phyloP scores from a whole-genome alignment of 2,797 vertebrate genomes.

The Peromyscus eremicus region DNA sequence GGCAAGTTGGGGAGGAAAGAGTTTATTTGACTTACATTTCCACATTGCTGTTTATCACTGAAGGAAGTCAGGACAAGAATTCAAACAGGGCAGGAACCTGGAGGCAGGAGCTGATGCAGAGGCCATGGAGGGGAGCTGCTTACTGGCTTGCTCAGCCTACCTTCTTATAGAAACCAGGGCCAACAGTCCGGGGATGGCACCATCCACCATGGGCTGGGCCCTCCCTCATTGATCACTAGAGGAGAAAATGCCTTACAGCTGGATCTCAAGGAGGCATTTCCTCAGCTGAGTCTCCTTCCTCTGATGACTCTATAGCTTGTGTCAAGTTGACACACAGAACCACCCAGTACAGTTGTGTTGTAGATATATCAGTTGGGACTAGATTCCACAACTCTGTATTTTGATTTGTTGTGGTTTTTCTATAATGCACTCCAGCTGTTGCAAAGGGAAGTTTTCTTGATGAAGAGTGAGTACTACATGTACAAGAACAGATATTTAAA shows the following conservation, averaged over 20 bases:
- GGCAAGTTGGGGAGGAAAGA: neutral
- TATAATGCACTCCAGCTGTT: no score
- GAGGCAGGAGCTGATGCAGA: neutral
- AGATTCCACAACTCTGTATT: neutral
- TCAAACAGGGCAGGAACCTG: neutral
- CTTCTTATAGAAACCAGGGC: neutral
- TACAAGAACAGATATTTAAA: neutral
- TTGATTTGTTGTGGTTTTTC: neutral
- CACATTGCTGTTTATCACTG: neutral
- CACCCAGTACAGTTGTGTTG: neutral
- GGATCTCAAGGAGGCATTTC: neutral
- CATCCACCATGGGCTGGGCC: no score
- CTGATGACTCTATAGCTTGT: neutral
- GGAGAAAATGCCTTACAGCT: neutral
- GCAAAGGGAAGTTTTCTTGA: neutral
- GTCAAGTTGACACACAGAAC: neutral
- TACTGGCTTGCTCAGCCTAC: neutral
- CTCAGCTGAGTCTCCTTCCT: neutral
- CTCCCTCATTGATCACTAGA: neutral
- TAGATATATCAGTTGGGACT: neutral
- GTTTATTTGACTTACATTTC: neutral
- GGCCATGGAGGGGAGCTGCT: neutral
- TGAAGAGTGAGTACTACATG: neutral
- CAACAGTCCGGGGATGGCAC: neutral
- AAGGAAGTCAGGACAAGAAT: neutral